These are phyloP conservation scores for Zeugodacus cucurbitae DNA, from an alignment of 1,140 invertebrate species.

Conservation along the genomic window DNA sequence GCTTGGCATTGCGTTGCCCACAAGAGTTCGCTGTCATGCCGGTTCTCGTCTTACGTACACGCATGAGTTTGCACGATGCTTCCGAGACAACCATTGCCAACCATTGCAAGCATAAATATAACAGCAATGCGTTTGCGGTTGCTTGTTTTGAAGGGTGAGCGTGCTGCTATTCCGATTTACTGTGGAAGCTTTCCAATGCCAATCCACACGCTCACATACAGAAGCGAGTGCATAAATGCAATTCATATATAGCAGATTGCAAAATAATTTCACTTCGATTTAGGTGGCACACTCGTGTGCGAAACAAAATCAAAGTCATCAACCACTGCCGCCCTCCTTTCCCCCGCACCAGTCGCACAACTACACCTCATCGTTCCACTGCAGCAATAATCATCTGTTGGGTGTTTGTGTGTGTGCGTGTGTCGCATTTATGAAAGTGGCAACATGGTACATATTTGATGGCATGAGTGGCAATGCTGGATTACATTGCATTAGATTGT, in stretches of 20 bases:
- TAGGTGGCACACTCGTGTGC: neutral
- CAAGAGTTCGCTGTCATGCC: neutral
- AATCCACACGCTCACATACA: neutral
- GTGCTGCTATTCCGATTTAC: neutral
- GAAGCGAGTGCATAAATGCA: neutral
- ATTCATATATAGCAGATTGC: neutral
- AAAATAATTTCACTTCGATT: constrained; percentile 17
- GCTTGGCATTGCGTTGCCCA: neutral
- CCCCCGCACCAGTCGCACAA: neutral
- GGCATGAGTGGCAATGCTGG: neutral
- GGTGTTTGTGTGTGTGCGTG: neutral
- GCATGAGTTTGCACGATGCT: neutral
- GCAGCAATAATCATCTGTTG: neutral
- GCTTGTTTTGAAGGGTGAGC: too few relatives aligned
- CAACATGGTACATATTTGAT: neutral
- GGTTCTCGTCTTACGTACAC: neutral
- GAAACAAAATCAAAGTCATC: neutral
- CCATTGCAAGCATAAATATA: too few relatives aligned
- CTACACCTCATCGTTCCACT: neutral
- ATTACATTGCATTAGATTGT: constrained; percentile 35
- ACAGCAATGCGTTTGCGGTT: too few relatives aligned
- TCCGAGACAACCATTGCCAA: too few relatives aligned
- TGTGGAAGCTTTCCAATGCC: neutral
- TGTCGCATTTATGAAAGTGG: neutral
- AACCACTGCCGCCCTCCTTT: neutral